Percentiles rank a stretch among this genome's conserved stretches.
Conservation (phyloP, 2,113 vertebrate genomes). For the Gopherus evgoodei region DNA sequence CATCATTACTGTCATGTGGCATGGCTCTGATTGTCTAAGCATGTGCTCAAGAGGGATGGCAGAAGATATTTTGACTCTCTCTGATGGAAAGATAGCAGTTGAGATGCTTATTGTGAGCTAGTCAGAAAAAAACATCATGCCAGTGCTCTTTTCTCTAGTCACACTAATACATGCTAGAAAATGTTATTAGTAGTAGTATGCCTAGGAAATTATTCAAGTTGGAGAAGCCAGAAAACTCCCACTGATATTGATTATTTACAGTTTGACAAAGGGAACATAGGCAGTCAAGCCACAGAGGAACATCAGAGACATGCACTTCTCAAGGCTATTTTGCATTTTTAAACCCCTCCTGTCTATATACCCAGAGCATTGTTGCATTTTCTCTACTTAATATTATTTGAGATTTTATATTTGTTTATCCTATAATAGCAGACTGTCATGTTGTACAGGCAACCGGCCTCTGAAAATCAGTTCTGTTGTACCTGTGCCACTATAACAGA, state of each 20-base stretch:
- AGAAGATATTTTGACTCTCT: neutral
- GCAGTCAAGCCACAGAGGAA: neutral
- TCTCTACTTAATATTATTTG: neutral
- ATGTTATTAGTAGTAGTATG: neutral
- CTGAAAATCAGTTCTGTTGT: neutral
- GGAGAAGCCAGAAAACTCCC: neutral
- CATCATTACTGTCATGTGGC: neutral
- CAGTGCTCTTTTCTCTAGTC: neutral
- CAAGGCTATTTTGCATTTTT: neutral
- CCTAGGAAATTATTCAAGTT: neutral
- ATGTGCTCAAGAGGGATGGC: neutral
- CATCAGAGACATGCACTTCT: neutral
- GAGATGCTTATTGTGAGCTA: neutral
- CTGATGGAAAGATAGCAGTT: neutral
- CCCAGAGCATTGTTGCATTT: neutral
- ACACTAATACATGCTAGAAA: neutral
- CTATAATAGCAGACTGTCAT: neutral
- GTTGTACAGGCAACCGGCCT: neutral
- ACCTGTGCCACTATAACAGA: neutral
- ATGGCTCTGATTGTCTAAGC: neutral
- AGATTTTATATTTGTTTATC: neutral
- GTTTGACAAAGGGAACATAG: neutral
- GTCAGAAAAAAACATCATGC: neutral
- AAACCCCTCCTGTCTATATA: neutral
- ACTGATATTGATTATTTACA: neutral